phyloP scores from a whole-genome alignment of 2,888 invertebrate species.

The Epirrita christyi region DNA sequence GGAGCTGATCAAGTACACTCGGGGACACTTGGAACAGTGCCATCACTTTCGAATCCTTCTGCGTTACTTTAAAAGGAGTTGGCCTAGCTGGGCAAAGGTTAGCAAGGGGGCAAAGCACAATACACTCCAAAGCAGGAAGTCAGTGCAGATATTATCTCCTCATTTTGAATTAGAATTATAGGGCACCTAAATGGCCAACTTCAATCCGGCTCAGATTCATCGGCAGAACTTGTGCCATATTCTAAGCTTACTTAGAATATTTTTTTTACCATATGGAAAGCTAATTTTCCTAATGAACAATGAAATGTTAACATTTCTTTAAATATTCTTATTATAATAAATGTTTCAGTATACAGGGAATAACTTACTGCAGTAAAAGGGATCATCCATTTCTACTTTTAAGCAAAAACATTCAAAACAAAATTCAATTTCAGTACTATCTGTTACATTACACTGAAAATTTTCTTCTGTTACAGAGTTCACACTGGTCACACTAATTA shows the following conservation, averaged over 20 bases:
- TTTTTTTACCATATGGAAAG: conserved; percentile 19
- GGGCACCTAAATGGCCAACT: too few relatives aligned
- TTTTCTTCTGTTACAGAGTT: conserved; percentile 65
- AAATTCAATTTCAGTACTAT: conserved; percentile 12
- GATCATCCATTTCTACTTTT: conserved; percentile 16
- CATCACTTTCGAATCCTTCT: too few relatives aligned
- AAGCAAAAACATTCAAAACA: not conserved
- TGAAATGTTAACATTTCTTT: not conserved
- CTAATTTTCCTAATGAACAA: not conserved
- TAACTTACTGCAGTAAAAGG: conserved; percentile 67
- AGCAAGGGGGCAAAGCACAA: too few relatives aligned
- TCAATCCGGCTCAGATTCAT: too few relatives aligned
- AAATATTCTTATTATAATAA: not conserved
- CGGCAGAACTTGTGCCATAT: too few relatives aligned
- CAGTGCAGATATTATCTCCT: too few relatives aligned
- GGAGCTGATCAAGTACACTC: too few relatives aligned
- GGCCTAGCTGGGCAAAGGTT: too few relatives aligned
- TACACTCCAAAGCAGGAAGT: too few relatives aligned
- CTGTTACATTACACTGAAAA: conserved; percentile 73
- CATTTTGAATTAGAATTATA: too few relatives aligned
- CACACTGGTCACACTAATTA: conserved; percentile 53
- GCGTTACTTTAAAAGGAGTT: too few relatives aligned
- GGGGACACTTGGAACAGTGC: too few relatives aligned
- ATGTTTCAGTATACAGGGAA: not conserved
- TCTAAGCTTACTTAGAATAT: not conserved